Evolutionary conservation across 2,888 invertebrate genomes (phyloP).

Genomic region (Mayetiola destructor): DNA sequence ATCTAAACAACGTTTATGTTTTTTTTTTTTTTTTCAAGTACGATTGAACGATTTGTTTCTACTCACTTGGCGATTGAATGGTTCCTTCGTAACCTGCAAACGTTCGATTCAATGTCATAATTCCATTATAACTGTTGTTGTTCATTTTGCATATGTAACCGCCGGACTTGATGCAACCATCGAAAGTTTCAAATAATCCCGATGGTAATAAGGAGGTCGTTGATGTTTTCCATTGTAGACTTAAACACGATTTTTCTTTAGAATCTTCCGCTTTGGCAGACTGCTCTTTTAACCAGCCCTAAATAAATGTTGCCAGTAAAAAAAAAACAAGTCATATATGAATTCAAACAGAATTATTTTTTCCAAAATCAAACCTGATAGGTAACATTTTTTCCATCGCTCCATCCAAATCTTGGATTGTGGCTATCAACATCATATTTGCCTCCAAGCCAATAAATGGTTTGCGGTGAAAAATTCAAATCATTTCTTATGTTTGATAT

Average conservation of each 20-base stretch:
- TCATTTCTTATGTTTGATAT: conserved; percentile 52
- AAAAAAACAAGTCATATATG: background rate
- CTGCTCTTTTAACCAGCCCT: conserved; percentile 48
- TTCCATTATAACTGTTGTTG: conserved; percentile 25
- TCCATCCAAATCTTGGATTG: conserved; percentile 47
- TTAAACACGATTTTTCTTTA: conserved; percentile 36
- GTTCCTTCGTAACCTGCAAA: conserved; percentile 48
- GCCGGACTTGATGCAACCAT: conserved; percentile 47
- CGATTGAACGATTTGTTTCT: background rate
- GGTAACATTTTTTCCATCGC: conserved; percentile 44
- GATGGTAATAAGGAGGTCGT: conserved; percentile 49
- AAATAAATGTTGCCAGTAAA: background rate
- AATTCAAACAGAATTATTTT: too few species aligned
- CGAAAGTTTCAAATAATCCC: conserved; percentile 55
- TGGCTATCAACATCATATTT: conserved; percentile 34
- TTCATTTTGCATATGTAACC: conserved; percentile 52
- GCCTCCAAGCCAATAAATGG: conserved; percentile 62
- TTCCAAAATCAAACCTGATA: conserved; percentile 34
- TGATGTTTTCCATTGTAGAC: conserved; percentile 51
- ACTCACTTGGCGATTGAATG: conserved; percentile 46
- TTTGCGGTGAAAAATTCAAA: conserved; percentile 54
- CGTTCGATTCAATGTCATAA: conserved; percentile 46
- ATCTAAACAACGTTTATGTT: background rate
- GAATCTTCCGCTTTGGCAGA: conserved; percentile 31
- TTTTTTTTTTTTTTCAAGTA: background rate